phyloP scores from a whole-genome alignment of 2,888 invertebrate genomes.

The Hetaerina titia region DNA sequence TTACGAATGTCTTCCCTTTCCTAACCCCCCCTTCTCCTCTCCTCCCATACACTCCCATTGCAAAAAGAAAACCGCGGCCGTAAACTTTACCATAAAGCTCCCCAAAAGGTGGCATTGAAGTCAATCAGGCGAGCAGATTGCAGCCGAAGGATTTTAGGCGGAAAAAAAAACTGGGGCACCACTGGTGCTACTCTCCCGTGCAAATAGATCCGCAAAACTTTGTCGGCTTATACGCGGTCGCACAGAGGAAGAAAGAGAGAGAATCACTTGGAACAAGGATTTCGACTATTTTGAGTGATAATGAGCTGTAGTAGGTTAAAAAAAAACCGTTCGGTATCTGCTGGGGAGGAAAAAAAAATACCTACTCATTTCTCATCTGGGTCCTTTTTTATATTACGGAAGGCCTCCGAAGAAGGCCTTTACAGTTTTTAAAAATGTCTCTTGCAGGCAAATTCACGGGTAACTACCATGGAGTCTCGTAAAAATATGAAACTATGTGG shows the following conservation, averaged over 20 bases:
- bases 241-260: background rate
- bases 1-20: background rate
- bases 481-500: conserved; percentile 26
- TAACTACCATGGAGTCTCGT: background rate
- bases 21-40: background rate
- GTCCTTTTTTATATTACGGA: background rate
- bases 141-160: background rate
- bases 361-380: background rate
- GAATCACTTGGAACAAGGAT: background rate
- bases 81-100: conserved; percentile 42
- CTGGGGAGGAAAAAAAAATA: background rate
- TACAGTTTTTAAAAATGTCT: background rate
- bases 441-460: background rate
- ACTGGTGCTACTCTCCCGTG: background rate
- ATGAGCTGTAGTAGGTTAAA: background rate
- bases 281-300: conserved; percentile 9
- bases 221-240: background rate
- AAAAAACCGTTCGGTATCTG: background rate
- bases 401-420: background rate
- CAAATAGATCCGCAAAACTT: background rate
- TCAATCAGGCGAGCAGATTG: conserved; percentile 43
- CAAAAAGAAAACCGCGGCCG: background rate
- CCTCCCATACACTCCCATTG: background rate
- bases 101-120: conserved; percentile 25
- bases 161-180: background rate